phyloP scores from a whole-genome alignment of 2,797 vertebrate genomes.

The Pseudochirops corinnae region DNA sequence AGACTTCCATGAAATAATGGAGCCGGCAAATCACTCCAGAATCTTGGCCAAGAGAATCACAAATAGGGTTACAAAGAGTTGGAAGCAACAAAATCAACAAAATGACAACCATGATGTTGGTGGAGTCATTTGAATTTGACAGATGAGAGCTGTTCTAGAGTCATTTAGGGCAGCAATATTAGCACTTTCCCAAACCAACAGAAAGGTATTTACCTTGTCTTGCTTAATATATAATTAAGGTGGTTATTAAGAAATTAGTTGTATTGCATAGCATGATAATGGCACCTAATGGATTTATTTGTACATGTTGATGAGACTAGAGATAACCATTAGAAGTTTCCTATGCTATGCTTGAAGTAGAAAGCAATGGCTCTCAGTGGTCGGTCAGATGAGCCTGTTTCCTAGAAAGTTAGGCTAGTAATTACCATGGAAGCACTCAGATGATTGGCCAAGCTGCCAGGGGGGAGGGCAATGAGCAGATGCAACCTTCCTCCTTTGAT shows the following conservation, averaged over 20 bases:
- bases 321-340: slow-evolving; percentile 56
- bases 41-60: not conserved
- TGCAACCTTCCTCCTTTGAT: not conserved
- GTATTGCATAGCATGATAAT: slow-evolving; percentile 48
- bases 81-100: not conserved
- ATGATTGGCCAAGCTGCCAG: not conserved
- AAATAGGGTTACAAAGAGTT: not conserved
- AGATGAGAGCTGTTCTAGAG: slow-evolving; percentile 39
- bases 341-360: slow-evolving; percentile 1
- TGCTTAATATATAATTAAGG: slow-evolving; percentile 64
- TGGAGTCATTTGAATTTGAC: slow-evolving; percentile 31
- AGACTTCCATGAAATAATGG: not conserved
- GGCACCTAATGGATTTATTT: slow-evolving; percentile 60
- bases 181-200: slow-evolving; percentile 42
- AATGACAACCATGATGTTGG: not conserved
- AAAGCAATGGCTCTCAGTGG: slow-evolving; percentile 6
- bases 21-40: not conserved
- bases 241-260: slow-evolving; percentile 68
- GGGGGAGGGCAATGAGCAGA: not conserved
- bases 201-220: slow-evolving; percentile 59
- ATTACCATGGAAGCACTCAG: not conserved
- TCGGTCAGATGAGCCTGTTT: slow-evolving; percentile 5
- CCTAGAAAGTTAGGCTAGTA: slow-evolving; percentile 36
- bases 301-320: slow-evolving; percentile 63
- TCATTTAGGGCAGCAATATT: slow-evolving; percentile 50